A percentile compares a stretch with the other conserved stretches of the same genome.
phyloP scores from a whole-genome alignment of 2,113 vertebrate genomes.

The Raja brachyura region DNA sequence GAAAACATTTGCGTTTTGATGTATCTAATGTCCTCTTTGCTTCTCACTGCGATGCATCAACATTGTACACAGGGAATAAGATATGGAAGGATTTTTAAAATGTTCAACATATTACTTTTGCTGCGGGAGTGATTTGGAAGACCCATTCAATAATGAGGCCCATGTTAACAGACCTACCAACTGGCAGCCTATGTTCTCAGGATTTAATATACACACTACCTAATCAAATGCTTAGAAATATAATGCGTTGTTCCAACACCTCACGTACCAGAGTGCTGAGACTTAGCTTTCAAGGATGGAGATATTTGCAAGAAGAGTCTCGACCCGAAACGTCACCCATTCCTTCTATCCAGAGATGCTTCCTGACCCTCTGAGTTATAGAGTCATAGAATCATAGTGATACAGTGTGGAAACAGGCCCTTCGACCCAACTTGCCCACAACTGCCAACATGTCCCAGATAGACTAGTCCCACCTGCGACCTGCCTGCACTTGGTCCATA shows the following conservation, averaged over 20 bases:
- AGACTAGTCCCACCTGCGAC: no score
- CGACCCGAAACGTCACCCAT: no score
- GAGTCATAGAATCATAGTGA: no score
- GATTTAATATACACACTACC: neutral
- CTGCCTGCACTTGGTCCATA: no score
- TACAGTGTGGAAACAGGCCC: no score
- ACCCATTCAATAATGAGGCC: neutral
- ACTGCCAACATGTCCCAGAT: no score
- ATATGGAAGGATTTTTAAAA: neutral
- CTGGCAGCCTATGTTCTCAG: neutral
- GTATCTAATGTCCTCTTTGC: neutral
- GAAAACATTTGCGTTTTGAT: neutral
- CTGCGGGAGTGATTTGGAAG: slow-evolving; percentile 12
- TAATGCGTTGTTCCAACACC: neutral
- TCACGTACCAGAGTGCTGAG: neutral
- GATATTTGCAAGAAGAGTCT: neutral
- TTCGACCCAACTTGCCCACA: no score
- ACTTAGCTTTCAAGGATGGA: neutral
- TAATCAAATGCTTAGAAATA: neutral
- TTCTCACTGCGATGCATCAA: neutral
- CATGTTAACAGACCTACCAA: neutral
- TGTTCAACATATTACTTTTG: neutral
- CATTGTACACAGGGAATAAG: neutral
- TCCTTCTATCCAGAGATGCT: no score
- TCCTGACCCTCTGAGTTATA: no score